These are phyloP conservation scores for Agrilus planipennis DNA, from an alignment of 1,140 invertebrate species.

Conservation along the genomic window DNA sequence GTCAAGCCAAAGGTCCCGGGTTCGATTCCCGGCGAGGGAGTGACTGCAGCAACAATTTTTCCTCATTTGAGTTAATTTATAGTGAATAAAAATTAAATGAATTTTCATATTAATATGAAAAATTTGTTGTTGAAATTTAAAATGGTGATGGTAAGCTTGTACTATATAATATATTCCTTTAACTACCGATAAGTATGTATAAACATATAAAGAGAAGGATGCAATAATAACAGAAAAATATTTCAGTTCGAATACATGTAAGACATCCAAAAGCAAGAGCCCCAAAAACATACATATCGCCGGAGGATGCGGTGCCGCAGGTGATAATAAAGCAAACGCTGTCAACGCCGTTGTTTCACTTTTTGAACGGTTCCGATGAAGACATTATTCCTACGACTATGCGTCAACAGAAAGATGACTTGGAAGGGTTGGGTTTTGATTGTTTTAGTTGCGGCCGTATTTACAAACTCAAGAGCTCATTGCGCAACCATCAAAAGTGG, in stretches of 20 bases:
- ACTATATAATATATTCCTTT: too few relatives aligned
- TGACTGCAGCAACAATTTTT: too few relatives aligned
- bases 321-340: slow-evolving; percentile 13
- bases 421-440: slow-evolving; percentile 32
- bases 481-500: slow-evolving; percentile 38
- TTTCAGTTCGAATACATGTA: slow-evolving; percentile 1
- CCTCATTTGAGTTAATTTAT: too few relatives aligned
- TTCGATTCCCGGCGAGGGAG: too few relatives aligned
- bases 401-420: slow-evolving; percentile 21
- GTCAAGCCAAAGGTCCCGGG: too few relatives aligned
- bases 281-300: slow-evolving; percentile 14
- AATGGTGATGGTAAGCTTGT: too few relatives aligned
- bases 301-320: slow-evolving; percentile 35
- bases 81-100: too few relatives aligned
- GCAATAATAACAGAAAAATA: slow-evolving; percentile 19
- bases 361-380: slow-evolving; percentile 23
- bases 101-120: too few relatives aligned
- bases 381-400: slow-evolving; percentile 24
- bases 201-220: too few relatives aligned
- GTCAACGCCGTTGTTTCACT: slow-evolving; percentile 12
- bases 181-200: too few relatives aligned
- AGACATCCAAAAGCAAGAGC: not conserved
- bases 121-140: too few relatives aligned
- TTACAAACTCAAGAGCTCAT: slow-evolving; percentile 36
- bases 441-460: slow-evolving; percentile 37